A percentile compares a stretch with the other conserved stretches of the same genome.
Evolutionary conservation across 2,113 vertebrate species (phyloP).

Genomic region (Dunckerocampus dactyliophorus): DNA sequence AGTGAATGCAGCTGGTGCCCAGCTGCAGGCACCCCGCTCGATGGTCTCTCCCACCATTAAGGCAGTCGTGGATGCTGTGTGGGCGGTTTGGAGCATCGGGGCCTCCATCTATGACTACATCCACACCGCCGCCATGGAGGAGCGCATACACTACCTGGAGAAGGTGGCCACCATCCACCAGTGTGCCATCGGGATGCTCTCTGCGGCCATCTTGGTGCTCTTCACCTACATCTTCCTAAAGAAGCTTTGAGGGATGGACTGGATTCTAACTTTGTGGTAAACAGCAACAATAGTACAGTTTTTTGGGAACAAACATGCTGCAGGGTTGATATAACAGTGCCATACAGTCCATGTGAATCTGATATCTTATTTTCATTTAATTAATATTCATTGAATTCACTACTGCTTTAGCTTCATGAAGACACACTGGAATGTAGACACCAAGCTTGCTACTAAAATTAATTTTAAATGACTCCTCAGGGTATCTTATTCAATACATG

Average conservation of each 20-base stretch:
- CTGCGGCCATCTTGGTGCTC: slow-evolving; percentile 60
- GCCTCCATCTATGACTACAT: slow-evolving; percentile 77
- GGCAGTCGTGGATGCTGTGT: slow-evolving; percentile 73
- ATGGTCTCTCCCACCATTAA: slow-evolving; percentile 77
- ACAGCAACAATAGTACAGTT: background rate
- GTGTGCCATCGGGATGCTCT: slow-evolving; percentile 70
- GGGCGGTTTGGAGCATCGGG: slow-evolving; percentile 75
- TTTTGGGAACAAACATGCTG: background rate
- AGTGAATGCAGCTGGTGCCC: slow-evolving; percentile 29
- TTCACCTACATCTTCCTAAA: slow-evolving; percentile 73
- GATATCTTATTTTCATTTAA: background rate
- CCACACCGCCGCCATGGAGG: slow-evolving; percentile 77
- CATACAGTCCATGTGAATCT: background rate
- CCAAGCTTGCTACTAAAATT: slow-evolving; percentile 7
- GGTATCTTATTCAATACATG: background rate
- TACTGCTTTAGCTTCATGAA: background rate
- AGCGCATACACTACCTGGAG: slow-evolving; percentile 75
- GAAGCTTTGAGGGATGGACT: slow-evolving; percentile 59
- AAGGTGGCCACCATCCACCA: slow-evolving; percentile 69
- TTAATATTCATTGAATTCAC: background rate
- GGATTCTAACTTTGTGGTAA: background rate
- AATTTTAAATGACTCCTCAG: slow-evolving; percentile 18
- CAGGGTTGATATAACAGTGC: background rate
- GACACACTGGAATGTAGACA: background rate
- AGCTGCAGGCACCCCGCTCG: slow-evolving; percentile 31